A percentile compares a stretch with the other conserved stretches of the same genome.
Conservation (phyloP, 2,888 invertebrate genomes). For the Pecten maximus region DNA sequence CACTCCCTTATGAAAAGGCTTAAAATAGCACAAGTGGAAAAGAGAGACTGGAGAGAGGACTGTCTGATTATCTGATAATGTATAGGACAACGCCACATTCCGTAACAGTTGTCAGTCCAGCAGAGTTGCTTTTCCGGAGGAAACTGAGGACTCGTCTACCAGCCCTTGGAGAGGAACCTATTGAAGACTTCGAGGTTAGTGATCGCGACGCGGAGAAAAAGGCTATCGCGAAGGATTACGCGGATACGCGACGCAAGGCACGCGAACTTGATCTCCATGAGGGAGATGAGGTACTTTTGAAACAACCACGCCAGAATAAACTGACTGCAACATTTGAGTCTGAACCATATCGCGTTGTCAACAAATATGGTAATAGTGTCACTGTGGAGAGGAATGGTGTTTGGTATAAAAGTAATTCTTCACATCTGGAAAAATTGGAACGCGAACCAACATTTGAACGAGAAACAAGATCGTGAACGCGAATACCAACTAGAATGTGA, state of each 20-base stretch:
- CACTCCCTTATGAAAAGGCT: conserved; percentile 58
- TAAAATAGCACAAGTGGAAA: conserved; percentile 50
- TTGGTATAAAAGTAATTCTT: background rate
- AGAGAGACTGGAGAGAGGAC: too few species aligned
- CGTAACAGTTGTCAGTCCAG: background rate
- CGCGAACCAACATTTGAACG: too few species aligned
- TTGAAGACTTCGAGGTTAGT: background rate
- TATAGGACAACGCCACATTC: background rate
- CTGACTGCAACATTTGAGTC: background rate
- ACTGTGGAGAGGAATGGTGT: background rate
- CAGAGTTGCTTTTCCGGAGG: background rate
- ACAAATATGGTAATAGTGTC: background rate
- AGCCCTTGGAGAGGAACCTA: background rate
- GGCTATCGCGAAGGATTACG: conserved; percentile 1
- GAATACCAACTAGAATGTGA: too few species aligned
- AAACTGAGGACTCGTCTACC: conserved; percentile 49
- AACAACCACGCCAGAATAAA: conserved; percentile 6
- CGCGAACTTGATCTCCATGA: background rate
- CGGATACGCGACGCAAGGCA: background rate
- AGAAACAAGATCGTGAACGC: too few species aligned
- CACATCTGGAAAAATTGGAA: background rate
- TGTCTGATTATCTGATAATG: conserved; percentile 40
- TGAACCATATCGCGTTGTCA: background rate
- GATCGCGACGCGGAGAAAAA: background rate
- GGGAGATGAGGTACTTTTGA: conserved; percentile 34